A percentile compares a stretch with the other conserved stretches of the same genome.
Conservation (phyloP, 2,888 invertebrate genomes). For the Alsophila aescularia region DNA sequence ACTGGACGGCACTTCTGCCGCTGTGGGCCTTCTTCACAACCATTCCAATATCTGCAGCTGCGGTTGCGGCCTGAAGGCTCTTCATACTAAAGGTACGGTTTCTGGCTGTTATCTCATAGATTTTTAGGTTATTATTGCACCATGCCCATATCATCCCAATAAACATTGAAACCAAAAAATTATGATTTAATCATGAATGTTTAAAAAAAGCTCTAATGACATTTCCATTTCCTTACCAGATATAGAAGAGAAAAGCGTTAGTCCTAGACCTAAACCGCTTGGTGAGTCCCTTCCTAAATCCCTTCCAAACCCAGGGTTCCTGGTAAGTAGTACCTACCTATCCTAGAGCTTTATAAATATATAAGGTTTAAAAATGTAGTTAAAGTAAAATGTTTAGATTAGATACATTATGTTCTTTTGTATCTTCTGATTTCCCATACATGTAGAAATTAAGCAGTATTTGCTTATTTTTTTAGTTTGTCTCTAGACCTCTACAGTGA, state of each 20-base stretch:
- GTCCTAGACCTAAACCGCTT: conserved; percentile 59
- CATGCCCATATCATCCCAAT: conserved; percentile 45
- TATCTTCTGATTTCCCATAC: too few relatives aligned
- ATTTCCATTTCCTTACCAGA: conserved; percentile 52
- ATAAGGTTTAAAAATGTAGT: too few relatives aligned
- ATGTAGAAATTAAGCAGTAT: too few relatives aligned
- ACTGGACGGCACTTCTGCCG: conserved; percentile 58
- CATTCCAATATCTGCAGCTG: conserved; percentile 87
- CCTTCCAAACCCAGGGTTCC: conserved; percentile 28
- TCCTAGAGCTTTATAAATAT: too few relatives aligned
- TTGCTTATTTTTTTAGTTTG: too few relatives aligned
- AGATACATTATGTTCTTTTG: too few relatives aligned
- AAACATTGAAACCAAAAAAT: not conserved
- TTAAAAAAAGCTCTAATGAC: too few relatives aligned
- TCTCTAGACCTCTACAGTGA: too few relatives aligned
- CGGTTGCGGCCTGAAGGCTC: conserved; percentile 86
- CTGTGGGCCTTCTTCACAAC: conserved; percentile 75
- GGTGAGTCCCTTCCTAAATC: conserved; percentile 64
- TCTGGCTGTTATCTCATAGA: not conserved
- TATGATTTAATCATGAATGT: too few relatives aligned
- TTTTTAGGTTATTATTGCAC: conserved; percentile 77
- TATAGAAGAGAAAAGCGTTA: conserved; percentile 49
- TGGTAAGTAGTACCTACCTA: not conserved
- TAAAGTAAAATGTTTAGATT: too few relatives aligned
- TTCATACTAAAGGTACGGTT: conserved; percentile 88